A percentile compares a stretch with the other conserved stretches of the same genome.
Conservation (phyloP, 2,797 vertebrate species). For the Sebastes paucispinis region DNA sequence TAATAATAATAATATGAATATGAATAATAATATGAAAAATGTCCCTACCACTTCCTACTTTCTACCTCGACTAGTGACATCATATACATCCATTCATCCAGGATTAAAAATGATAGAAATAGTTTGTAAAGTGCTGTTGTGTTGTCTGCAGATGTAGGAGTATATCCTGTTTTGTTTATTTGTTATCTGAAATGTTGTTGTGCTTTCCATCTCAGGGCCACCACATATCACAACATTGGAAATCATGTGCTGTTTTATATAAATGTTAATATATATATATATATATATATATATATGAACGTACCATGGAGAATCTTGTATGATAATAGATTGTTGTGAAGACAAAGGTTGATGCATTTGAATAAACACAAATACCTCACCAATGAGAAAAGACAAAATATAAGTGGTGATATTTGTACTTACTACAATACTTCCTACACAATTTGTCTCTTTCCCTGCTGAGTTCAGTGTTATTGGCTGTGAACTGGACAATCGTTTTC, state of each 20-base stretch:
- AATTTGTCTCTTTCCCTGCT: accelerated
- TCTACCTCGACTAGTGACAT: neutral
- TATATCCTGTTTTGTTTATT: neutral
- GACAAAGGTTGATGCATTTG: neutral
- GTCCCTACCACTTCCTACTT: neutral
- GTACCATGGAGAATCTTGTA: neutral
- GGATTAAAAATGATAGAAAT: neutral
- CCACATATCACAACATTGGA: neutral
- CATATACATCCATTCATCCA: too few relatives aligned
- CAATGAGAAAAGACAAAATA: neutral
- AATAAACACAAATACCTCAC: neutral
- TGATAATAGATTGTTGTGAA: neutral
- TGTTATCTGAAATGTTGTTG: neutral
- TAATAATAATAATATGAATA: too few relatives aligned
- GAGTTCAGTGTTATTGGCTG: neutral
- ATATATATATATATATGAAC: too few relatives aligned
- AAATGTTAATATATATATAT: too few relatives aligned
- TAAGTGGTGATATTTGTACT: neutral
- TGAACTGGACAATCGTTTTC: too few relatives aligned
- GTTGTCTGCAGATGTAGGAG: neutral
- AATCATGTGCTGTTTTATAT: neutral
- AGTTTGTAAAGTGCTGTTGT: neutral
- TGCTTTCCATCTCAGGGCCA: neutral
- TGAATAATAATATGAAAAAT: too few relatives aligned
- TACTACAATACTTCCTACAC: neutral